Evolutionary conservation across 2,888 invertebrate species (phyloP).

Genomic region (Nephrocerus scutellatus): DNA sequence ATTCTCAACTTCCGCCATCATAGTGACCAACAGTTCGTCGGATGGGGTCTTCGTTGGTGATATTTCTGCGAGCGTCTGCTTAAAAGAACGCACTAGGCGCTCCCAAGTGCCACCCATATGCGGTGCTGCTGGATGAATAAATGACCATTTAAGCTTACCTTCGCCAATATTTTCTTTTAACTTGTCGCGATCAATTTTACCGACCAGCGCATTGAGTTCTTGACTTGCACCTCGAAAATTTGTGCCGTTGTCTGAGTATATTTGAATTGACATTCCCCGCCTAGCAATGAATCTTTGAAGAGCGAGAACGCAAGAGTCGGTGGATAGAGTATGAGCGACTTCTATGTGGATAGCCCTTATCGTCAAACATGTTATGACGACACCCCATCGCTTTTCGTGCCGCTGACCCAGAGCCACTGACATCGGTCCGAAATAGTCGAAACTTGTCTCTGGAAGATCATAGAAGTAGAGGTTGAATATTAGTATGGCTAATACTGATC

Average conservation of each 20-base stretch:
- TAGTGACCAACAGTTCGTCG: constrained; percentile 20
- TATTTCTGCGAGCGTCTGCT: constrained; percentile 18
- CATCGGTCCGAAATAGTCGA: constrained; percentile 19
- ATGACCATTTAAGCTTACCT: constrained; percentile 21
- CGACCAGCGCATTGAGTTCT: constrained; percentile 13
- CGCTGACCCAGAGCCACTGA: constrained; percentile 8
- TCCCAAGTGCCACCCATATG: constrained; percentile 22
- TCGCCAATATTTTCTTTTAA: not conserved
- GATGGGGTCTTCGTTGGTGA: constrained; percentile 18
- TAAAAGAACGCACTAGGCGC: constrained; percentile 17
- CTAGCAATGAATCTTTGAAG: constrained; percentile 17
- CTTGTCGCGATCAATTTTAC: no score
- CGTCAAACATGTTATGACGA: constrained; percentile 21
- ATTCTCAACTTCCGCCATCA: constrained; percentile 17
- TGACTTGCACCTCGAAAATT: constrained; percentile 20
- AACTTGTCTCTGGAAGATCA: no score
- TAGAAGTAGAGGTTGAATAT: no score
- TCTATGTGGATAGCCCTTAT: constrained; percentile 19
- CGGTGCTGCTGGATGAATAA: constrained; percentile 24
- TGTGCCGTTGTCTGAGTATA: constrained; percentile 21
- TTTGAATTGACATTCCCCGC: constrained; percentile 14
- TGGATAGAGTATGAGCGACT: constrained; percentile 12
- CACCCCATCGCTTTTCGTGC: constrained; percentile 15
- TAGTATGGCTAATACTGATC: no score
- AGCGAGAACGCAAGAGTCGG: constrained; percentile 18